Conservation (phyloP, 2,113 vertebrate species). For the Lophura nycthemera region DNA sequence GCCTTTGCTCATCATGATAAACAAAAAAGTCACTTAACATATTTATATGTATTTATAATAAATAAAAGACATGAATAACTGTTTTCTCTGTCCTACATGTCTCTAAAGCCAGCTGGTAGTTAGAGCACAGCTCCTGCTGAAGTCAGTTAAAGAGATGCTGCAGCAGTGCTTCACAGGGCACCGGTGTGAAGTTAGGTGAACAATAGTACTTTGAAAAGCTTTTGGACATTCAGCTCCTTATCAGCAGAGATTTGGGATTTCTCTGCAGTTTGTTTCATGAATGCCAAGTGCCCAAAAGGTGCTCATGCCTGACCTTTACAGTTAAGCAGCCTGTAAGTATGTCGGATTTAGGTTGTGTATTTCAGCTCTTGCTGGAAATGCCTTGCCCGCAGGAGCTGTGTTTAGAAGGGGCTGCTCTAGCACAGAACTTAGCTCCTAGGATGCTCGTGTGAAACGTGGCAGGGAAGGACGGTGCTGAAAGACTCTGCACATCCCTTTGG, state of each 20-base stretch:
- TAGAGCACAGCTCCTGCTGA: not conserved
- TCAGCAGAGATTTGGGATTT: not conserved
- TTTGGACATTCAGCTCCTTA: not conserved
- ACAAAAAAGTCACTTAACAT: slow-evolving; percentile 68
- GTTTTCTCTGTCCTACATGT: slow-evolving; percentile 70
- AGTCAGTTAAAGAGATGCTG: not conserved
- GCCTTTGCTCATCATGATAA: not conserved
- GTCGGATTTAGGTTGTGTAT: not conserved
- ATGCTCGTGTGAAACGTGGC: accelerated
- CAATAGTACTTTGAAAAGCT: not conserved
- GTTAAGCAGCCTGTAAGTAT: not conserved
- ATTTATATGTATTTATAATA: slow-evolving; percentile 94
- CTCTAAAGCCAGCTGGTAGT: slow-evolving; percentile 46
- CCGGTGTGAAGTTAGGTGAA: not conserved
- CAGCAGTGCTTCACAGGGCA: not conserved
- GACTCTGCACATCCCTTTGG: not conserved
- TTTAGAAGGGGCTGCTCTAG: not conserved
- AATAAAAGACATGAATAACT: slow-evolving; percentile 85
- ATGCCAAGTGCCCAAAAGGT: accelerated
- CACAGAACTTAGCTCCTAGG: not conserved
- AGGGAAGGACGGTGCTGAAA: slow-evolving; percentile 16
- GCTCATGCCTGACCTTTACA: not conserved
- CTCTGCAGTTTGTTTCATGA: not conserved
- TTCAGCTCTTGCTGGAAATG: not conserved
- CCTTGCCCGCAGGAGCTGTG: not conserved